These are phyloP conservation scores for Lathamus discolor DNA, from an alignment of 2,113 vertebrate genomes.

Conservation along the genomic window DNA sequence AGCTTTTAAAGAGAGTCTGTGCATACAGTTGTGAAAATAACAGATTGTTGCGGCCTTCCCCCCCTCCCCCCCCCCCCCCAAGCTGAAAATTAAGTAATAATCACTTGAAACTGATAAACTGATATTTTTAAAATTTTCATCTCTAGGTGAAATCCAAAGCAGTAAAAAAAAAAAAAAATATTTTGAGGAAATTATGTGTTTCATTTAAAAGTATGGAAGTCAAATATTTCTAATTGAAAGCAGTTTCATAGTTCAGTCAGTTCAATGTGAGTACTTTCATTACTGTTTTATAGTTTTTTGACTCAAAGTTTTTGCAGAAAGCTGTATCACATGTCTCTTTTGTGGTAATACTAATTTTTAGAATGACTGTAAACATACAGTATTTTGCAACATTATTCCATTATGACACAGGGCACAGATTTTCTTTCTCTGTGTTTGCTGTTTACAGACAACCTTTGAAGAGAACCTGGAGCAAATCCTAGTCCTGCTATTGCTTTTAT, in stretches of 20 bases:
- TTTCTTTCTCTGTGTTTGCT: neutral
- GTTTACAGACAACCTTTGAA: neutral
- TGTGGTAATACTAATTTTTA: neutral
- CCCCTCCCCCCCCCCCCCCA: accelerated
- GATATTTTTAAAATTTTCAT: neutral
- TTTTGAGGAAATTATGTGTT: neutral
- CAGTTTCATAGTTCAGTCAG: neutral
- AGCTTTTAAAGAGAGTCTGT: neutral
- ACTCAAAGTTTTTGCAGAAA: neutral
- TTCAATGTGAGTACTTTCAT: neutral
- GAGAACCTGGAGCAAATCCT: neutral
- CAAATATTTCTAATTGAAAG: neutral
- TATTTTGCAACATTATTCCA: neutral
- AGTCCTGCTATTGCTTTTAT: neutral
- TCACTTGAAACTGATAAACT: neutral
- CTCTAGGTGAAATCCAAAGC: neutral
- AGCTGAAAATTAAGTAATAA: neutral
- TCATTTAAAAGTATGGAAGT: neutral
- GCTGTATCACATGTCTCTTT: neutral
- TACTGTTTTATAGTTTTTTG: neutral
- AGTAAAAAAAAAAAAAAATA: neutral
- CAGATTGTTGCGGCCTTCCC: neutral
- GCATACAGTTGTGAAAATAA: neutral
- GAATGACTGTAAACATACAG: neutral
- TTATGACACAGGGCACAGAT: neutral